Conservation (phyloP, 2,888 invertebrate genomes). For the Calephelis perditalis region DNA sequence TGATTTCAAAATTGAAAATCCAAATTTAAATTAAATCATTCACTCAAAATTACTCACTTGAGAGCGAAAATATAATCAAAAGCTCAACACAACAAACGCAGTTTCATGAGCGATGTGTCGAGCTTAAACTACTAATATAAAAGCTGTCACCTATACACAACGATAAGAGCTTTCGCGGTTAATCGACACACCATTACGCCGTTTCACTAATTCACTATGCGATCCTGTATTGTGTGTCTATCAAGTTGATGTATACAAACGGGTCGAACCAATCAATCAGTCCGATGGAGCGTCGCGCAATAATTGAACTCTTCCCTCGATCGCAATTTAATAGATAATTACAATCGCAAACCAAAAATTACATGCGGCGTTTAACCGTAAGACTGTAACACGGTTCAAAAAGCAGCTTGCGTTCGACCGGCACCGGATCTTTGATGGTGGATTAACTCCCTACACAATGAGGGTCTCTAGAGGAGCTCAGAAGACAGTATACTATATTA, state of each 20-base stretch:
- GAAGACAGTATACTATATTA: constrained; percentile 51
- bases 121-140: too few species aligned
- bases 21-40: too few species aligned
- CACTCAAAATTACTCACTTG: too few species aligned
- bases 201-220: constrained; percentile 54
- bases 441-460: constrained; percentile 71
- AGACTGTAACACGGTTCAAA: constrained; percentile 69
- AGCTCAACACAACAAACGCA: too few species aligned
- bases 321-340: constrained; percentile 70
- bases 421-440: constrained; percentile 68
- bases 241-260: constrained; percentile 58
- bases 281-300: constrained; percentile 58
- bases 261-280: constrained; percentile 70
- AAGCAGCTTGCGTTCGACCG: constrained; percentile 57
- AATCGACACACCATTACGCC: background rate
- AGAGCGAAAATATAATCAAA: too few species aligned
- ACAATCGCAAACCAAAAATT: constrained; percentile 76
- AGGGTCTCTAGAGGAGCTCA: constrained; percentile 60
- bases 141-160: too few species aligned
- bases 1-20: too few species aligned
- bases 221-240: constrained; percentile 53
- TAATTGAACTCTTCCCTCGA: constrained; percentile 72
- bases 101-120: too few species aligned
- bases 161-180: background rate
- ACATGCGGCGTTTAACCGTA: constrained; percentile 69